These are phyloP conservation scores for Dryoscopus gambensis DNA, from an alignment of 2,113 vertebrate species.

Conservation along the genomic window DNA sequence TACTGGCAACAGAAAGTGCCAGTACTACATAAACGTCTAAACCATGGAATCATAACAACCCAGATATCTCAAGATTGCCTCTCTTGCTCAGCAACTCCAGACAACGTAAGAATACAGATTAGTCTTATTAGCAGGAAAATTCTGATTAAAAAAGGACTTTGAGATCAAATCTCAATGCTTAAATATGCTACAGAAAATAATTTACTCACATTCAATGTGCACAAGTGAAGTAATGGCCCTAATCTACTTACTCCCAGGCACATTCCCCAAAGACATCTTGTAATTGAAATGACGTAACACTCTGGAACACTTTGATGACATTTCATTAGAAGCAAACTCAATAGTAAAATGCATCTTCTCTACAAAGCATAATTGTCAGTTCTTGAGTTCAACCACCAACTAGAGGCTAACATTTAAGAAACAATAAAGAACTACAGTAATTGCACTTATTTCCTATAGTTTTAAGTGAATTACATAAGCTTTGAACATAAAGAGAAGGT, in stretches of 20 bases:
- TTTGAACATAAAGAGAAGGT: neutral
- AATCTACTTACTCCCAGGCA: neutral
- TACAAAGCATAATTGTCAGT: neutral
- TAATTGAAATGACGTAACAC: neutral
- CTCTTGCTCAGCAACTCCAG: neutral
- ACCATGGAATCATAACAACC: neutral
- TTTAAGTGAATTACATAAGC: neutral
- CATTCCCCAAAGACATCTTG: slow-evolving; percentile 2
- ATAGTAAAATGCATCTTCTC: neutral
- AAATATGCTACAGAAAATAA: neutral
- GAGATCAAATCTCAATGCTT: neutral
- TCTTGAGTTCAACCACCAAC: neutral
- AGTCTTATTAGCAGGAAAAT: neutral
- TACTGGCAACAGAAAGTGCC: neutral
- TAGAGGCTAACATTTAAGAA: neutral
- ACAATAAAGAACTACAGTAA: neutral
- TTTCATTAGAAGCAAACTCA: slow-evolving; percentile 1
- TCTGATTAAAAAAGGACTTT: neutral
- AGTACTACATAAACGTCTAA: neutral
- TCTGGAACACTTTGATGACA: neutral
- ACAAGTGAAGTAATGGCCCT: neutral
- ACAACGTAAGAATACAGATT: neutral
- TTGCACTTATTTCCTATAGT: neutral
- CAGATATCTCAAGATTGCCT: neutral
- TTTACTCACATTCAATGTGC: neutral